Percentiles rank a stretch among this genome's conserved stretches.
Evolutionary conservation across 2,888 invertebrate genomes (phyloP).

Genomic region (Aphidoletes aphidimyza): DNA sequence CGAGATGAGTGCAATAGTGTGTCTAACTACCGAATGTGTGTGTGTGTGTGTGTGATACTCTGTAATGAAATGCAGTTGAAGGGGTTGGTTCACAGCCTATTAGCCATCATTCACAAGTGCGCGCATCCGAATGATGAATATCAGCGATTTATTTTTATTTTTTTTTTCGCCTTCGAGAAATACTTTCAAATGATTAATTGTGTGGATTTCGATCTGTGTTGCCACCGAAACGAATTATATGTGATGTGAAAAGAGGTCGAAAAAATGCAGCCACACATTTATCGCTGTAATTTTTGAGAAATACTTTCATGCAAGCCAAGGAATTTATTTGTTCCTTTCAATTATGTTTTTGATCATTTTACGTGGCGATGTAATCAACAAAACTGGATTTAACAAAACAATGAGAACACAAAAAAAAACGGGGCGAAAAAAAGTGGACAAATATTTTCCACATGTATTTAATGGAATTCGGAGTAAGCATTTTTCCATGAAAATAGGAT

Average conservation of each 20-base stretch:
- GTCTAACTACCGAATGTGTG: not conserved
- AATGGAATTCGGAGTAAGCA: not conserved
- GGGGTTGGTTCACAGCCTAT: slow-evolving; percentile 33
- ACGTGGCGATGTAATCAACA: not conserved
- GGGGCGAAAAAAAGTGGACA: not conserved
- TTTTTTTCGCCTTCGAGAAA: not conserved
- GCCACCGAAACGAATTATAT: not conserved
- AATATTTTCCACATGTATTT: slow-evolving; percentile 5
- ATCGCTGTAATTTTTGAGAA: not conserved
- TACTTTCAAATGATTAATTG: slow-evolving; percentile 36
- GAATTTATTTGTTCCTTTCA: slow-evolving; percentile 36
- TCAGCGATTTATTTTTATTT: not conserved
- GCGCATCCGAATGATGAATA: slow-evolving; percentile 8
- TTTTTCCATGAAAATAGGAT: slow-evolving; percentile 20
- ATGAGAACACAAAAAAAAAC: too few relatives aligned
- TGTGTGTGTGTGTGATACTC: not conserved
- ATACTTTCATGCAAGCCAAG: not conserved
- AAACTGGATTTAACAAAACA: slow-evolving; percentile 4
- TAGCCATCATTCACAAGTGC: not conserved
- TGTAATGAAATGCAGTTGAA: not conserved
- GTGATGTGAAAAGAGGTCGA: not conserved
- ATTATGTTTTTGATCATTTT: slow-evolving; percentile 19
- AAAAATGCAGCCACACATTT: not conserved
- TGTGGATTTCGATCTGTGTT: not conserved
- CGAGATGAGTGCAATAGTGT: not conserved